Conservation (phyloP, 2,113 vertebrate genomes). For the Oenanthe melanoleuca region DNA sequence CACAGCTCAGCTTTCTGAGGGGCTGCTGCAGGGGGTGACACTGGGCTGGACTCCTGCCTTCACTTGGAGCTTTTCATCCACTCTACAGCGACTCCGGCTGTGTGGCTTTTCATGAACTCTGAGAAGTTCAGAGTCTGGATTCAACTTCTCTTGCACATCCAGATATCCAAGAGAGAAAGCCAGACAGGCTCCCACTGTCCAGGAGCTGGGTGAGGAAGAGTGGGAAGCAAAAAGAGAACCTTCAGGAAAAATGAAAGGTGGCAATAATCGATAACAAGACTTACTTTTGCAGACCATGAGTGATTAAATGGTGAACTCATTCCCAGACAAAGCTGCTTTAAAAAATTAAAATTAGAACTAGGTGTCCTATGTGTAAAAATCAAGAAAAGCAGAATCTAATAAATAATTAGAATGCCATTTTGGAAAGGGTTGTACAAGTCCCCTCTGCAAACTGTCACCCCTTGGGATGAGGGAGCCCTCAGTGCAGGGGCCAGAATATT, state of each 20-base stretch:
- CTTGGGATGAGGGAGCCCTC: not conserved
- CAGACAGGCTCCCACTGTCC: not conserved
- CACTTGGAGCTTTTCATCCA: not conserved
- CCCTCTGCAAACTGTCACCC: not conserved
- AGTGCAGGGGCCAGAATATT: not conserved
- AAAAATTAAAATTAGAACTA: not conserved
- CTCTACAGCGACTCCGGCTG: rapidly evolving
- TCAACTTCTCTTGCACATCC: not conserved
- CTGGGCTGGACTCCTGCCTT: not conserved
- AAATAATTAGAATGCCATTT: not conserved
- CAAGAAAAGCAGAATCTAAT: not conserved
- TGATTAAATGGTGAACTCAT: not conserved
- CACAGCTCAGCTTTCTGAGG: rapidly evolving
- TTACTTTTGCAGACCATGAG: not conserved
- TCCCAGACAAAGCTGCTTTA: not conserved
- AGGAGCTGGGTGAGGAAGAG: not conserved
- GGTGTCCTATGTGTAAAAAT: not conserved
- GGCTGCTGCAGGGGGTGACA: not conserved
- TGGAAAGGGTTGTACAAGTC: not conserved
- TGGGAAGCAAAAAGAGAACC: not conserved
- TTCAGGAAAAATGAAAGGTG: not conserved
- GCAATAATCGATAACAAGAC: not conserved
- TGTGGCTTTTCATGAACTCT: not conserved
- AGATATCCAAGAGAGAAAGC: not conserved
- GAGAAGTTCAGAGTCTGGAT: not conserved